Base-by-base conservation (phyloP, 2,113 vertebrate genomes). In the Platanista minor region DNA sequence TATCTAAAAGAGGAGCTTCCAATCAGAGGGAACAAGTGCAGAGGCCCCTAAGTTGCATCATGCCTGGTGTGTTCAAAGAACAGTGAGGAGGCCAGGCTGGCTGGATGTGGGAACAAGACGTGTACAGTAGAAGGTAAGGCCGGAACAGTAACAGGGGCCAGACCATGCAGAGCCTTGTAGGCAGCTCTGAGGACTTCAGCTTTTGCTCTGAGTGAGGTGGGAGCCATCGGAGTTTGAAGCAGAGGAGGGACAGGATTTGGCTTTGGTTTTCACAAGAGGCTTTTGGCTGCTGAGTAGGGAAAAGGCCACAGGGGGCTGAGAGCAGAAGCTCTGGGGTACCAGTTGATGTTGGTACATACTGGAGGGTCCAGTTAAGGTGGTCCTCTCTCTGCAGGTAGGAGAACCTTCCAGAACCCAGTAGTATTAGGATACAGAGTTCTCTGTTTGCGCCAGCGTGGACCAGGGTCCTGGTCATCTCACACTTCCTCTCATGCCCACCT, bases 81-180 rank as follows among this genome's bases (percentile, higher is more conserved):
- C 43, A 62, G 46, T 27, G n/a, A 27, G 39, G 52, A 86, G 49
- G 52, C 13, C 18, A 8, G n/a, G 29, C 27, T 11, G 77, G 36
- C 31, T 33, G 11, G 33, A 75, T 2, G 62, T 29, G 52, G 33
- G 52, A 29, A 6, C 72, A 39, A 36, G 21, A 87, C 49, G 54
- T 2, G 7, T 57, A 17, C 0, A 2, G 1, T 3, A 2, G 71
- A 66, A 39, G n/a, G 0, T 12, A 41, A 23, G 36, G 67, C 36
- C 52, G 64, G 78, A 29, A 8, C 0, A 11, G 61, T 15, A n/a
- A 41, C 0, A 1, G 72, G 27, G 57, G 20, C 72, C n/a, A 57
- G 46, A 49, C 5, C 10, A 10, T 0, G 27, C 9, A 5, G 13
- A 7, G 69, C 39, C 52, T 25, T 29, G 29, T 1, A 8, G 6